Conservation (phyloP, 2,888 invertebrate species). For the Graphium colonna region DNA sequence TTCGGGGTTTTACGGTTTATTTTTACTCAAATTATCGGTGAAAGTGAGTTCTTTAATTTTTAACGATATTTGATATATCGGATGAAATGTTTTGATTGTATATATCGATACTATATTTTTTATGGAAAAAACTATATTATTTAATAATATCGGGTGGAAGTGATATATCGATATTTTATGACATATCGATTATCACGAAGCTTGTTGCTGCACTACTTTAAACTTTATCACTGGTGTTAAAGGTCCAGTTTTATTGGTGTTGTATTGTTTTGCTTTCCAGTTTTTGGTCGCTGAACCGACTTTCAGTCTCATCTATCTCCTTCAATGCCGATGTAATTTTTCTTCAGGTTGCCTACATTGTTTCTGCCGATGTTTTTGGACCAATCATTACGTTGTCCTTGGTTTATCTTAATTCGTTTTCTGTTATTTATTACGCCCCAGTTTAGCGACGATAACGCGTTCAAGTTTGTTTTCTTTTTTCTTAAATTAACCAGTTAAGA, state of each 20-base stretch:
- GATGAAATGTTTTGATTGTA: no score
- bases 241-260: background rate
- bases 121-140: no score
- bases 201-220: background rate
- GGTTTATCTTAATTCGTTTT: background rate
- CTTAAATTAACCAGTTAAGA: background rate
- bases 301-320: constrained; percentile 4
- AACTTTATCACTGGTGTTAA: background rate
- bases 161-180: no score
- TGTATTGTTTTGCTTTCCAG: background rate
- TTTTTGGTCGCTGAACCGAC: background rate
- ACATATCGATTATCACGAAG: background rate
- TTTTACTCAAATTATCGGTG: no score
- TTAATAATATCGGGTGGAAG: no score
- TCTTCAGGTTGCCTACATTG: background rate
- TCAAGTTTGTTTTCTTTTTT: background rate
- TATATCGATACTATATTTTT: no score
- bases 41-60: no score
- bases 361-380: background rate
- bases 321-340: constrained; percentile 4
- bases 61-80: no score
- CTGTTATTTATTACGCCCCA: background rate
- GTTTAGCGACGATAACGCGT: background rate
- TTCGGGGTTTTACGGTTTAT: no score
- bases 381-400: constrained; percentile 2